Base-by-base conservation (phyloP, 2,797 vertebrate species). In the Numenius phaeopus region DNA sequence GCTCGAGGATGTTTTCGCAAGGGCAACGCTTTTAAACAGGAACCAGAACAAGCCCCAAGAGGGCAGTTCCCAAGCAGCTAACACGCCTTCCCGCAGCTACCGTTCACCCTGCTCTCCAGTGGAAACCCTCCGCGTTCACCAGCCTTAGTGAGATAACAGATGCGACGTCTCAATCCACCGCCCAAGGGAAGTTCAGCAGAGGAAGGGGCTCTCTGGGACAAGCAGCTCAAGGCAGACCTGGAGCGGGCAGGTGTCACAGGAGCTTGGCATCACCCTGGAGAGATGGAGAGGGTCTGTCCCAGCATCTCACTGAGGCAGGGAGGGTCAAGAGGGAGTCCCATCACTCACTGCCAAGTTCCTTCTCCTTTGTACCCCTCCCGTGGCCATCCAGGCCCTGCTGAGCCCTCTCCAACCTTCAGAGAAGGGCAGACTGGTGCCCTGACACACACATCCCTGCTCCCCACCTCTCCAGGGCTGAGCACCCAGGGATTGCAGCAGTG, bases 191-290 rank as follows among this genome's bases (percentile, higher is more conserved):
- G 32, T 3, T 1, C 34, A 14, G 40, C 71, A 85, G 32, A 91
- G 50, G 81, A 89, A 42, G 9, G 71, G 22, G 24, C 6, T 54
- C 24, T n/a, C 12, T 39, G 83, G n/a, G 30, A 66, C 8, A 57
- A 52, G 69, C 69, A 87, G 64, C n/a, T 72, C 27, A 4, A 47
- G 23, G 75, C 39, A 42, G 34, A 39, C 9, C 26, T 19, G 8
- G 16, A 11, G 24, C 0, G 0, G 37, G 20, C 46, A 57, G 30
- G 27, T 47, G 23, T 30, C 1, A 4, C 16, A 34, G 29, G 32
- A 83, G 6, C 61, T 79, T 40, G 21, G 37, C 55, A 34, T 10
- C 26, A 49, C 30, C 30, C 13, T 11, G 32, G 29, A 62, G 29
- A 64, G 44, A 61, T 26, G 37, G 10, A 78, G 44, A 62, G 12